These are phyloP conservation scores for Clavelina lepadiformis DNA, from an alignment of 23 tunicate species.

Conservation along the genomic window DNA sequence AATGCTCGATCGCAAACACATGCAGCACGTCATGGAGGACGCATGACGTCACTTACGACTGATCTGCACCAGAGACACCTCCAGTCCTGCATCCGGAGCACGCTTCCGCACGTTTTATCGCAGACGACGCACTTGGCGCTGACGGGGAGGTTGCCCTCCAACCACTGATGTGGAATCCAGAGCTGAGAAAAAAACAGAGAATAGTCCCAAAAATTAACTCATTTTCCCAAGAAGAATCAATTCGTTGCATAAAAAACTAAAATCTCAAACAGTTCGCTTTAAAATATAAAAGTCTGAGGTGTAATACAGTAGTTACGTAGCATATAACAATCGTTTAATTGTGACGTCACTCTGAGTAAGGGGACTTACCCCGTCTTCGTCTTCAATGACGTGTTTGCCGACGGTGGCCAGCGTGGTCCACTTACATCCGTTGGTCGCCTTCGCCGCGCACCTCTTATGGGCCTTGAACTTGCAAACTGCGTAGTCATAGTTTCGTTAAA, in stretches of 20 bases:
- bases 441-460: slow-evolving; percentile 91
- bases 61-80: slow-evolving; percentile 86
- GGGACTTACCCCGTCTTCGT: slow-evolving; percentile 98
- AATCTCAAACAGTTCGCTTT: too few relatives aligned
- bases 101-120: slow-evolving; percentile 93
- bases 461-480: slow-evolving; percentile 97
- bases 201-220: too few relatives aligned
- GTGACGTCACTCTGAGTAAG: too few relatives aligned
- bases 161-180: slow-evolving; percentile 95
- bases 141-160: slow-evolving; percentile 98
- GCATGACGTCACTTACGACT: slow-evolving; percentile 79
- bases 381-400: slow-evolving; percentile 83
- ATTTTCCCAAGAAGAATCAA: too few relatives aligned
- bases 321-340: too few relatives aligned
- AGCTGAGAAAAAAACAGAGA: slow-evolving; percentile 69
- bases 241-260: too few relatives aligned
- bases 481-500: neutral
- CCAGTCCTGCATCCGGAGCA: slow-evolving; percentile 89
- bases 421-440: slow-evolving; percentile 74
- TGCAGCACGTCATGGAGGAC: too few relatives aligned
- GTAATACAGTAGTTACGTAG: too few relatives aligned
- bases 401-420: slow-evolving; percentile 92
- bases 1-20: too few relatives aligned
- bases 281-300: too few relatives aligned
- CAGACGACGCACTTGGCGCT: slow-evolving; percentile 96